Evolutionary conservation across 2,888 invertebrate species (phyloP).

Genomic region (Halocaridina rubra): DNA sequence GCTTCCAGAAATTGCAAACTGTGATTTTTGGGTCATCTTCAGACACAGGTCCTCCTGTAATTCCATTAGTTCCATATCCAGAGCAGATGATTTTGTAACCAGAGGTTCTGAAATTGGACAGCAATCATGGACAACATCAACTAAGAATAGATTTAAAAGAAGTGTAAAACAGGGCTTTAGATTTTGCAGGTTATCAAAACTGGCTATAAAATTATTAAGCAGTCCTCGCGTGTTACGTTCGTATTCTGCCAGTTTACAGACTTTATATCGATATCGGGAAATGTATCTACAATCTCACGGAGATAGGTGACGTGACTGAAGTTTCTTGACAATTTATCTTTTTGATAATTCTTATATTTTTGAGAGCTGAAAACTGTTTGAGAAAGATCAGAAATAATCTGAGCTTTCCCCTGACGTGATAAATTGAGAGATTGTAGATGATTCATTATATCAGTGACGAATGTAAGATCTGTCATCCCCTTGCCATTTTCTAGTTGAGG

Average conservation of each 20-base stretch:
- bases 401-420: not conserved
- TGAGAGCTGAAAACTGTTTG: not conserved
- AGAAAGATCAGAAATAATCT: not conserved
- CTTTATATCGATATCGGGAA: not conserved
- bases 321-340: not conserved
- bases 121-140: conserved; percentile 17
- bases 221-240: not conserved
- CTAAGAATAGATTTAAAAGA: not conserved
- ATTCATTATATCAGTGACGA: not conserved
- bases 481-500: not conserved
- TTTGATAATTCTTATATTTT: not conserved
- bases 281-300: not conserved
- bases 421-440: not conserved
- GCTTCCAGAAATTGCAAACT: conserved; percentile 18
- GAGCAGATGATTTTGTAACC: conserved; percentile 10
- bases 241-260: not conserved
- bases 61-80: conserved; percentile 21
- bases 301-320: not conserved
- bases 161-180: not conserved
- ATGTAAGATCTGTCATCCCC: not conserved
- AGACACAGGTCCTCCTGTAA: not conserved
- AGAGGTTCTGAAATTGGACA: conserved; percentile 1
- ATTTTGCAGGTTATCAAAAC: not conserved
- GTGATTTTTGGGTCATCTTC: not conserved
- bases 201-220: not conserved